Base-by-base conservation (phyloP, 2,113 vertebrate genomes). In the Limnothrissa miodon region DNA sequence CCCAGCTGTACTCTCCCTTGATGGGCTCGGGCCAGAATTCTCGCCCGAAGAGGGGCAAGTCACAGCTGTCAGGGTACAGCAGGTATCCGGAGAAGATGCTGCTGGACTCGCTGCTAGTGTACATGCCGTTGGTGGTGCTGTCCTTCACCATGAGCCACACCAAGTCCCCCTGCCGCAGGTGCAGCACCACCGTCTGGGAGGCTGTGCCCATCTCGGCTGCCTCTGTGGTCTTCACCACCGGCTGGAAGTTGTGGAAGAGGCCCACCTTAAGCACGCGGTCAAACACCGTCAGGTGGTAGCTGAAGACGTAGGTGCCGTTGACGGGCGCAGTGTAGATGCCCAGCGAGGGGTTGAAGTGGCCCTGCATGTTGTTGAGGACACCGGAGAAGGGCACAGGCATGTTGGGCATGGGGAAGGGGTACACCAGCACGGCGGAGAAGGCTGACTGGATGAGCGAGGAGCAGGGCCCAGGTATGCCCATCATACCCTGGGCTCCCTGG, bases 61-160 rank as follows among this genome's bases (percentile, higher is more conserved):
- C 86, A 81, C 94, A 95, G 19, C 0, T 46, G 56, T 95, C 94
- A 0, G 93, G 91, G 79, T 92, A 78, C 23, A 95, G 92, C 70
- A 94, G 74, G 87, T 82, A 94, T 45, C 93, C 93, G 4, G 90
- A 92, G 86, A 94, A 94, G 56, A 88, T 91, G 78, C 92, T 93
- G 84, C 87, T 90, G 82, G 80, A 21, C 79, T 95, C 93, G 0
- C 4, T 0, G 9, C 84, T 83, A 2, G 84, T 45, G 33, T 53
- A 91, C 88, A 93, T 90, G 84, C 93, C 93, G 0, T 95, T 94
- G 62, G 29, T 90, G 11, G 0, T 25, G 0, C 0, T 0, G 66
- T 93, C 87, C 33, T 90, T 91, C 45, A 94, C 93, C 87, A 91
- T 92, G 1, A 95, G 0, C 93, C 93, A 94, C 25, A 93, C 88